Evolutionary conservation across 2,888 invertebrate genomes (phyloP), one percentile per base, ranked within the genome.

Genomic region (Mermis nigrescens): DNA sequence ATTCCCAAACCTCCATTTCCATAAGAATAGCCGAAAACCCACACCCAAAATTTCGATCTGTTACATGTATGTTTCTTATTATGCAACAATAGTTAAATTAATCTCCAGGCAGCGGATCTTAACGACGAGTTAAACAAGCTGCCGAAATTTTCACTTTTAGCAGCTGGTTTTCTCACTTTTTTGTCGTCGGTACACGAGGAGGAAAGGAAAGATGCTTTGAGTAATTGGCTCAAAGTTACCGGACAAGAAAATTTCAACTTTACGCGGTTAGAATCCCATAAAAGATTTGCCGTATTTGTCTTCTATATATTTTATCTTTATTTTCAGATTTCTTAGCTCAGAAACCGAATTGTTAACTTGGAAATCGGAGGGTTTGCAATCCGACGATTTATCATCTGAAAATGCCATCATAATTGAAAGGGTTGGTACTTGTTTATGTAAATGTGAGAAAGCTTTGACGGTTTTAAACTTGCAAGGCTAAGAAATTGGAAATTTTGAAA

Each of bases 361-460:
- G 89, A 83, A 85, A 70, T 80, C 83, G 0, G 84, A 87, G 69
- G 88, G 89, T 0, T 76, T 91, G 3, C 83, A 88, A 0, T 80
- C 82, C 0, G 86, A 87, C 73, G 80, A 80, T 60, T 77, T 85
- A 12, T 84, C 85, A 2, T 75, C 84, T 56, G 85, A 88, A 74
- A 89, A 88, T 73, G 86, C 84, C 3, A 79, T 85, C 19, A 80
- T 85, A 53, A 81, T 87, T 63, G 78, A 83, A 65, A 82, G 84
- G 12, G 38, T 38, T 7, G 19, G 38, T n/a, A n/a, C n/a, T n/a
- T n/a, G n/a, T n/a, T n/a, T n/a, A n/a, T n/a, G n/a, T n/a, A n/a
- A n/a, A n/a, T n/a, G n/a, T n/a, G n/a, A n/a, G 19, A 38, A 38
- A 38, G 38, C 38, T 7, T 12, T 12, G 19, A 38, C 7, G 19